Evolutionary conservation across 2,113 vertebrate species (phyloP), one percentile per base, ranked within the genome.

Genomic region (Tympanuchus pallidicinctus): DNA sequence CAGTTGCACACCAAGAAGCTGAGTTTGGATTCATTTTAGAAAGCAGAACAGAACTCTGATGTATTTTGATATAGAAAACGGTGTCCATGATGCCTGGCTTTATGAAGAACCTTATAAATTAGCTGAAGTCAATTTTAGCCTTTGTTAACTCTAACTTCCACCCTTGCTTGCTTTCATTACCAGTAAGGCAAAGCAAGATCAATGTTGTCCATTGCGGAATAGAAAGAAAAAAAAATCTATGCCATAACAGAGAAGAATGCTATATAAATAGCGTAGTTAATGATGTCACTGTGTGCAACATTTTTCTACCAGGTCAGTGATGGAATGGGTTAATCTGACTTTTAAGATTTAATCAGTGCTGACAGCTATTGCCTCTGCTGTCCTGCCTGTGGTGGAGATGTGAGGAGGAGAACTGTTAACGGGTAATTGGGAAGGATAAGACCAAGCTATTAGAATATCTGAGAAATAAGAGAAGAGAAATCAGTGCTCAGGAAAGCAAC

Each of bases 261-360:
- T 69, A 8, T 13, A 17, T 19, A 48, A 75, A 72, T 79, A 40
- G 42, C 42, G 17, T 21, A 21, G 54, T 22, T 14, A 8, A 52
- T 74, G 18, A 24, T 20, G 40, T 21, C 15, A 8, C 2, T n/a
- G 18, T 12, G 71, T 30, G 1, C 15, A 85, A 36, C 2, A 25
- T 63, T 57, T 30, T 25, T 4, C 6, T 19, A 30, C 6, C 6
- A 64, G 0, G 0, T 54, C 40, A 70, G 19, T 2, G 4, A 59
- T 22, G 4, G 74, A 66, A 59, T 8, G 22, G 2, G 14, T 76
- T 70, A 50, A 75, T 64, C 10, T 27, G 25, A 32, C 4, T 56
- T 12, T 72, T 45, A 14, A 56, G 40, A 66, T 4, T 28, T 13
- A 7, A 40, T 61, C 18, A 52, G 1, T 0, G 0, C 6, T 45